Evolutionary conservation across 2,113 vertebrate species (phyloP).

Genomic region (Potamarius usumacintae): DNA sequence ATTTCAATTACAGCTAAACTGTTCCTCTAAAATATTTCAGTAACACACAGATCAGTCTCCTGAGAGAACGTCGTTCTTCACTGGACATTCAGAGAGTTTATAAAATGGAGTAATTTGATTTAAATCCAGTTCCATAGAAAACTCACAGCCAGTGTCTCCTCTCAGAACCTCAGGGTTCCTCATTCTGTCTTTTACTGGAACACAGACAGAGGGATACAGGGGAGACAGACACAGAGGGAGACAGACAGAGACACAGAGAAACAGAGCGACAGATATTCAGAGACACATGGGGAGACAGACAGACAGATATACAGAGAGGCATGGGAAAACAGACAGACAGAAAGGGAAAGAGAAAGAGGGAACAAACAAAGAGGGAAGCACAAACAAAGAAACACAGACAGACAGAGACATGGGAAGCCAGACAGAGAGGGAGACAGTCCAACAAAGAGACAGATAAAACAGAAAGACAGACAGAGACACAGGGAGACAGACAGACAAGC

Average conservation of each 20-base stretch:
- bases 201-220: neutral
- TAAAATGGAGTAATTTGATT: neutral
- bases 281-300: neutral
- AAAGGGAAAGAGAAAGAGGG: neutral
- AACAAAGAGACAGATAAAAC: neutral
- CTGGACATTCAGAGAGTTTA: neutral
- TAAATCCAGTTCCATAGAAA: neutral
- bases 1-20: neutral
- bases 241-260: neutral
- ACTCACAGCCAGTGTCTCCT: neutral
- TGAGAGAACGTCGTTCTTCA: neutral
- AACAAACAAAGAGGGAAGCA: neutral
- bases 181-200: constrained; percentile 6
- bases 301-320: neutral
- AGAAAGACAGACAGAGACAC: neutral
- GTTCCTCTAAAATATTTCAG: neutral
- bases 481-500: neutral
- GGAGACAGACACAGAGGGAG: neutral
- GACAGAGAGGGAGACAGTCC: neutral
- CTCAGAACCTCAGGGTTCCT: constrained; percentile 24
- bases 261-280: neutral
- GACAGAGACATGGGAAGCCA: neutral
- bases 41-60: neutral
- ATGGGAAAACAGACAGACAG: neutral
- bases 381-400: neutral